Evolutionary conservation across 2,888 invertebrate genomes (phyloP).

Genomic region (Macropis europaea): DNA sequence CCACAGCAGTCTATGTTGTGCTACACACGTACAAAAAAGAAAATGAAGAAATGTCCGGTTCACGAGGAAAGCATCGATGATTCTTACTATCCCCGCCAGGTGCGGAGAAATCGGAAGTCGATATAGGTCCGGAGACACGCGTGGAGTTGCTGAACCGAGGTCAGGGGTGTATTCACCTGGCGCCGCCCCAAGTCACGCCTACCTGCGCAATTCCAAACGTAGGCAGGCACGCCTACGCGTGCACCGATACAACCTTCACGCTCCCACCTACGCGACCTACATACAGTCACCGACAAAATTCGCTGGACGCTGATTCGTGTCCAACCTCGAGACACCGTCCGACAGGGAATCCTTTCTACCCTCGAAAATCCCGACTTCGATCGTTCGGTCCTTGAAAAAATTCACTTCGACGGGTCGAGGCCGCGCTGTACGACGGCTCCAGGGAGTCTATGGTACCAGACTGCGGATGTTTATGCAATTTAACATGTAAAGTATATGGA

Average conservation of each 20-base stretch:
- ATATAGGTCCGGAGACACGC: conserved; percentile 67
- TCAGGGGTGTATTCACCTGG: conserved; percentile 77
- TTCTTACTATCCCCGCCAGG: conserved; percentile 26
- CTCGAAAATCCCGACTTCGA: too few species aligned
- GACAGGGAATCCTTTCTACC: too few species aligned
- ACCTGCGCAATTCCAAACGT: conserved; percentile 74
- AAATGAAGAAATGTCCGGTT: too few species aligned
- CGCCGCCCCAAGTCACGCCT: conserved; percentile 79
- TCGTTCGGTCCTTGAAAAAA: too few species aligned
- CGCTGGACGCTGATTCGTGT: conserved; percentile 18
- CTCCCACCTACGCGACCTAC: conserved; percentile 50
- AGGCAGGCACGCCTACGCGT: conserved; percentile 76
- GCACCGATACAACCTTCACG: conserved; percentile 48
- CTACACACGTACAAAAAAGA: too few species aligned
- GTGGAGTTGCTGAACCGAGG: conserved; percentile 61
- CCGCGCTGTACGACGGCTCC: too few species aligned
- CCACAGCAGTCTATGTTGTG: too few species aligned
- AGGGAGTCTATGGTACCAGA: too few species aligned
- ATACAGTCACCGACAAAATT: conserved; percentile 40
- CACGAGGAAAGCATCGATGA: conserved; percentile 6
- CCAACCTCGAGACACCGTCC: neutral
- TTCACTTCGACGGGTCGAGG: too few species aligned
- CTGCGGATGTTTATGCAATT: too few species aligned
- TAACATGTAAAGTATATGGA: too few species aligned
- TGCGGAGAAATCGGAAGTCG: conserved; percentile 24